phyloP scores from a whole-genome alignment of 2,113 vertebrate genomes.

The Sphaerodactylus townsendi region DNA sequence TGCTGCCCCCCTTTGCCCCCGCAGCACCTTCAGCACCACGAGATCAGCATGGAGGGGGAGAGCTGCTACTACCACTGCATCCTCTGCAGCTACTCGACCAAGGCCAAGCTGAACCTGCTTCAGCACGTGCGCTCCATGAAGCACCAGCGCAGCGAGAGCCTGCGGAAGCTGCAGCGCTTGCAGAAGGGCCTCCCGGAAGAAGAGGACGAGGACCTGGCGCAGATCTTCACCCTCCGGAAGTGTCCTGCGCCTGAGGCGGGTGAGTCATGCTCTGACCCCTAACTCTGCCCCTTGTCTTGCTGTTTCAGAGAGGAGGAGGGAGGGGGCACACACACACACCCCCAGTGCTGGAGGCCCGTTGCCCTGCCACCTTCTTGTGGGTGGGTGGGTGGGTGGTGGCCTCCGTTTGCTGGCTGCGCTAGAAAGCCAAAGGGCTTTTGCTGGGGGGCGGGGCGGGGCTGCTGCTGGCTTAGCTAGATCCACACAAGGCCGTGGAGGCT shows the following conservation, averaged over 20 bases:
- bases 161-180: conserved; percentile 92
- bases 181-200: conserved; percentile 93
- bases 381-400: no score
- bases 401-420: no score
- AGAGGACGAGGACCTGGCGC: conserved; percentile 90
- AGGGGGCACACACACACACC: rapidly evolving
- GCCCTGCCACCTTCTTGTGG: no score
- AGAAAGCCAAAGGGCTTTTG: no score
- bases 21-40: conserved; percentile 98
- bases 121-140: conserved; percentile 99
- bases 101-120: conserved; percentile 98
- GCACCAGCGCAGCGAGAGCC: conserved; percentile 95
- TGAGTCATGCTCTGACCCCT: conserved; percentile 77
- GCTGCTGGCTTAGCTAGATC: no score
- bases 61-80: conserved; percentile 97
- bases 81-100: conserved; percentile 96
- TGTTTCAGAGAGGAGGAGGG: neutral
- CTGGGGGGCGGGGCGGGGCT: no score
- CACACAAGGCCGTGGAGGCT: no score
- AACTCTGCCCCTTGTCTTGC: neutral
- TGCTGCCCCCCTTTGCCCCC: conserved; percentile 42
- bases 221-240: conserved; percentile 97
- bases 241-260: conserved; percentile 88
- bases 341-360: neutral
- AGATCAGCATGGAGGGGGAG: conserved; percentile 91